phyloP scores from a whole-genome alignment of 1,140 invertebrate genomes.

The Zelostemma sp. region DNA sequence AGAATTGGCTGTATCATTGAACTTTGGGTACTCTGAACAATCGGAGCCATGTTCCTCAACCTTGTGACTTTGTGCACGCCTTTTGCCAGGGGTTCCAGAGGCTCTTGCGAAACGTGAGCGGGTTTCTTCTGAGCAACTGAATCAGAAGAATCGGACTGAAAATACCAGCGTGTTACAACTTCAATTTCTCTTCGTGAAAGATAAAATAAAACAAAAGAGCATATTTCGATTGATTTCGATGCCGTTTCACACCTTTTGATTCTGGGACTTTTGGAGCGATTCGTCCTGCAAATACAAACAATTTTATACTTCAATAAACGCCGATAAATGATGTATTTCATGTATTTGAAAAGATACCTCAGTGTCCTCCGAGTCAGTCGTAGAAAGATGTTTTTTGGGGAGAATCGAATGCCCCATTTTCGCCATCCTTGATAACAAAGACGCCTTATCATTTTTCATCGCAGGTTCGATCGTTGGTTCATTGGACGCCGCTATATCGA shows the following conservation, averaged over 20 bases:
- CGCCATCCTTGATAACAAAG: constrained; percentile 61
- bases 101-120: constrained; percentile 17
- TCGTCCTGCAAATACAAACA: constrained; percentile 55
- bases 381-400: constrained; percentile 52
- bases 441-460: constrained; percentile 50
- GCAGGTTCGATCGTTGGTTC: constrained; percentile 14
- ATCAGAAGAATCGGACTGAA: constrained; percentile 42
- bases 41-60: constrained; percentile 23
- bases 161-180: too few species aligned
- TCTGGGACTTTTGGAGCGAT: constrained; percentile 31
- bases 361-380: constrained; percentile 62
- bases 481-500: constrained; percentile 40
- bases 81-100: constrained; percentile 22
- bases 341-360: constrained; percentile 44
- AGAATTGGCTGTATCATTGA: constrained; percentile 37
- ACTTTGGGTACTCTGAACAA: constrained; percentile 27
- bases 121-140: constrained; percentile 31
- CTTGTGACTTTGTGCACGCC: constrained; percentile 26
- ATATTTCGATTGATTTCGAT: too few species aligned
- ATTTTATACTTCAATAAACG: constrained; percentile 8
- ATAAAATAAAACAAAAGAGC: too few species aligned
- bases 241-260: constrained; percentile 31
- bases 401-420: constrained; percentile 65
- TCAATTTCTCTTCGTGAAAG: too few species aligned
- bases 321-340: too few species aligned